Base-by-base conservation (phyloP, 1,140 invertebrate species). In the Latrodectus geometricus region DNA sequence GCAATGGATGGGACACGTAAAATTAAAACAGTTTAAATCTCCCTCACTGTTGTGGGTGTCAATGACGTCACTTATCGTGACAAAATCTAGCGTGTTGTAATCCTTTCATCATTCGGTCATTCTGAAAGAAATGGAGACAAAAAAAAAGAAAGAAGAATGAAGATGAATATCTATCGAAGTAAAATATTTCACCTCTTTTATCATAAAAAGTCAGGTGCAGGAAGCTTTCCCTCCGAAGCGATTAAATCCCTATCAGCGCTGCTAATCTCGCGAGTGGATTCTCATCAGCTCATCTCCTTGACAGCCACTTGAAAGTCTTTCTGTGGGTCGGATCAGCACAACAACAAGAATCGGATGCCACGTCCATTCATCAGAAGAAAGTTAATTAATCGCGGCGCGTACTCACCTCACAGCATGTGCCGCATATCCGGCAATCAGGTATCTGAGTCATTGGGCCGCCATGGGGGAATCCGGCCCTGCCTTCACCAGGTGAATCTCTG, bases 391-490 rank as follows among this genome's bases (percentile, higher is more conserved):
- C 54, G 54, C 54, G 54, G 11, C 54, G 3, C 17, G 54, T 61
- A 50, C 80, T 82, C 52, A 83, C 80, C 80, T 83, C 80, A 83
- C 80, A 74, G 72, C 79, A 72, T 81, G 68, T 81, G 66, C 72
- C 80, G 80, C 80, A 83, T 83, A 74, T 83, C 80, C 80, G 80
- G 69, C 70, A 17, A 12, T 56, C 70, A 52, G 80, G 70, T 83
- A 74, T 74, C 70, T 73, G 70, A 74, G 80, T 83, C 80, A 83
- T 83, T 83, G 48, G 80, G 9, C 61, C 80, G 70, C 80, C 80
- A 83, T 83, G 54, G 80, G 56, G 56, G 54, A 23, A 23, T 61
- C 54, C 54, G 54, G 54, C 54, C 54, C 54, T 61, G 54, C 20
- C 68, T 69, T 69, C 68, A 8, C 54, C 54, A 69, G 61, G 48